Conservation (phyloP, 2,888 invertebrate genomes). For the Rhimphoctona megacephalus region DNA sequence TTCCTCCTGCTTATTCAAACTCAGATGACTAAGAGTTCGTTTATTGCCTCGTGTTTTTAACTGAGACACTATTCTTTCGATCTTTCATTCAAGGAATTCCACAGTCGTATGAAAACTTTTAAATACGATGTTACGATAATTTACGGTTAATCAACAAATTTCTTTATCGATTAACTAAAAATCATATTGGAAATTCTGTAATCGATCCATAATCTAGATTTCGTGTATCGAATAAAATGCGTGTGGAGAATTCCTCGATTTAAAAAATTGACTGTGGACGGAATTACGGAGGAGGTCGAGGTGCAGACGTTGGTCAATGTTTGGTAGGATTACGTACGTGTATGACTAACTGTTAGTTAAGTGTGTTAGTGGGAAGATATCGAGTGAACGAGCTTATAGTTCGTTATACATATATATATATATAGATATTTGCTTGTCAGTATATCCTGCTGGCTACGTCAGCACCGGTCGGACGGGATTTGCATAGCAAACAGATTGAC, state of each 20-base stretch:
- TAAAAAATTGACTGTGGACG: neutral
- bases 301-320: conserved; percentile 43
- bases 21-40: neutral
- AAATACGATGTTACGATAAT: no score
- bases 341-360: conserved; percentile 81
- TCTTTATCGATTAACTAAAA: no score
- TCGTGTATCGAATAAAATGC: neutral
- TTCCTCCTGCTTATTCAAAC: neutral
- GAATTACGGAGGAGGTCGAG: conserved; percentile 30
- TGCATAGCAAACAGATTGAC: conserved; percentile 84
- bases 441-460: conserved; percentile 76
- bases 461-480: conserved; percentile 82
- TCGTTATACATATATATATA: conserved; percentile 14
- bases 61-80: neutral
- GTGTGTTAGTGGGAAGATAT: conserved; percentile 80
- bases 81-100: neutral
- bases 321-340: conserved; percentile 16
- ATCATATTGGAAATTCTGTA: neutral
- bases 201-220: neutral
- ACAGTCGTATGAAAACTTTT: neutral
- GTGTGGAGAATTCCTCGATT: neutral
- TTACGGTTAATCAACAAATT: no score
- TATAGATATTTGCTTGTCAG: conserved; percentile 53
- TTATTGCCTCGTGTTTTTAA: neutral
- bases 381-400: conserved; percentile 56